Conservation (phyloP, 64 coral and sea anemone genomes). For the Orbicella faveolata region DNA sequence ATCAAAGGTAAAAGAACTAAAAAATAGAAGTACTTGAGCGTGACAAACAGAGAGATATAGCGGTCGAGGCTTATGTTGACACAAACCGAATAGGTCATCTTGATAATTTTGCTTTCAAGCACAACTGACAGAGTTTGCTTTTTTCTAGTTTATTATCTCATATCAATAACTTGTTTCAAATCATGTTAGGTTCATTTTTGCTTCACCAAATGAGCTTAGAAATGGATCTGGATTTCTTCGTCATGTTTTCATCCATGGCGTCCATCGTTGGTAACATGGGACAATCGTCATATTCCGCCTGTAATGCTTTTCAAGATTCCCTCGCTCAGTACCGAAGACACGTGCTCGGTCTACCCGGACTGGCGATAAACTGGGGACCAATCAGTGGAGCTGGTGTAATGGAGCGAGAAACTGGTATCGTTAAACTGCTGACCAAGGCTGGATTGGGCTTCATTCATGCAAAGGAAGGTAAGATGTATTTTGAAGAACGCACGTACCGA, state of each 20-base stretch:
- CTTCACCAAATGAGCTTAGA: constrained; percentile 61
- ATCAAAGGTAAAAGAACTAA: constrained; percentile 79
- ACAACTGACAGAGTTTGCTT: too few relatives aligned
- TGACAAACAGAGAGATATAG: too few relatives aligned
- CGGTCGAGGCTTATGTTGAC: too few relatives aligned
- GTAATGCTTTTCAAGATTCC: constrained; percentile 68
- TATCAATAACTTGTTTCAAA: not conserved
- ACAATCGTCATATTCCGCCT: constrained; percentile 47
- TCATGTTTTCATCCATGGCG: constrained; percentile 70
- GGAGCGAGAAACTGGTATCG: constrained; percentile 28
- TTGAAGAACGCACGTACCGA: not conserved
- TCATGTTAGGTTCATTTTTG: constrained; percentile 41
- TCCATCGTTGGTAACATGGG: constrained; percentile 49
- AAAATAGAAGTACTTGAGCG: not conserved
- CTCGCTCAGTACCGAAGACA: constrained; percentile 58
- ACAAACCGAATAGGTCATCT: too few relatives aligned
- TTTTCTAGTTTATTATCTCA: too few relatives aligned
- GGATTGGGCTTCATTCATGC: constrained; percentile 45
- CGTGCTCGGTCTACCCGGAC: constrained; percentile 56
- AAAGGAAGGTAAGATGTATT: constrained; percentile 27
- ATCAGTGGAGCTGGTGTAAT: constrained; percentile 70
- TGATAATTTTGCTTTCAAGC: too few relatives aligned
- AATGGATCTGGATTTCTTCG: constrained; percentile 79
- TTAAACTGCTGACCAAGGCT: constrained; percentile 4
- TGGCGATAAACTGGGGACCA: constrained; percentile 77